Evolutionary conservation across 2,113 vertebrate species (phyloP), one percentile per base, ranked within the genome.

Genomic region (Hippocampus barbouri): DNA sequence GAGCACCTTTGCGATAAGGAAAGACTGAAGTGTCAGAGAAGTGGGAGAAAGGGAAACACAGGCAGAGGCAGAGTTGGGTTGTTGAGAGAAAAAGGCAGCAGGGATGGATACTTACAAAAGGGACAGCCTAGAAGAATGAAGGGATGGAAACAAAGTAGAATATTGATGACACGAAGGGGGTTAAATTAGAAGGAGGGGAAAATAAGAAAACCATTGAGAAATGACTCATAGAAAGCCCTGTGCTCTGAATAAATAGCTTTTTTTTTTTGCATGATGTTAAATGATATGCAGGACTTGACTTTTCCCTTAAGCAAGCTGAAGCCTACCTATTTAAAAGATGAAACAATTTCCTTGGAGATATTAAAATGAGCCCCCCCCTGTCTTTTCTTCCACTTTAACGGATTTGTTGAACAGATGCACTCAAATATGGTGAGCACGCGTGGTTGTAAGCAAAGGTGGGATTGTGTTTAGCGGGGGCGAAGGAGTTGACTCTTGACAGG

Each of bases 1-100:
- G 96, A 70, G 86, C 90, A 86, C 94, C 96, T 94, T 98, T 98
- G 88, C 96, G 92, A 90, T 97, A 97, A 84, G 94, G 95, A 91
- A 99, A 97, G 90, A 97, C 97, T 99, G 90, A 77, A 77, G 86
- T 68, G 71, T 70, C 56, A 80, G 76, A 79, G 82, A 81, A 86
- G 75, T 0, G 66, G 69, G 80, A 70, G 71, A 71, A 65, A 77
- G 70, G 68, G 80, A 83, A 67, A 87, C 41, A 86, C 60, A 85
- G 74, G 70, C 41, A 86, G 63, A 85, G 74, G 70, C 61, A 82
- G 1, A 81, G 83, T 61, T 34, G 70, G 73, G 70, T 15, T 72
- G 81, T 88, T 88, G 88, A 66, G 60, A 74, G 78, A 38, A 68
- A 73, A 64, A 71, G 43, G 66, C 66, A 27, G 8, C 11, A 40